A percentile compares a stretch with the other conserved stretches of the same genome.
Conservation (phyloP, 2,888 invertebrate genomes). For the Heliconius cydno region DNA sequence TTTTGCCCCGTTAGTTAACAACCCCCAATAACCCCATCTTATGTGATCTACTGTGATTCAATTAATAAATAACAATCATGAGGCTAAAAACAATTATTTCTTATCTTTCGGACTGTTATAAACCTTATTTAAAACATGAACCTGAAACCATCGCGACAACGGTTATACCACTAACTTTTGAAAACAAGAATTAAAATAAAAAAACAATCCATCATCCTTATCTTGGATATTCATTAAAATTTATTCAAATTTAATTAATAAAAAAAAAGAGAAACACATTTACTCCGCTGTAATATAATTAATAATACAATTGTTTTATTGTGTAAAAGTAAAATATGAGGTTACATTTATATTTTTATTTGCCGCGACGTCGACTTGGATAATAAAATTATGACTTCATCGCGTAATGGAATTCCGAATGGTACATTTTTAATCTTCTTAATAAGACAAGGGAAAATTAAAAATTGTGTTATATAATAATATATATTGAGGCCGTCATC, state of each 20-base stretch:
- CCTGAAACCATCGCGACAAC: neutral
- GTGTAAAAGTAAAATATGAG: constrained; percentile 37
- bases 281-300: constrained; percentile 13
- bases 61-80: no score
- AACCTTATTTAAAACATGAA: neutral
- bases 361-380: constrained; percentile 37
- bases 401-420: constrained; percentile 39
- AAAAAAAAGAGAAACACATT: constrained; percentile 12
- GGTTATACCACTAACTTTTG: neutral
- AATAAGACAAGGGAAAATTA: constrained; percentile 31
- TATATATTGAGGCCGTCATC: no score
- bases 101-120: no score
- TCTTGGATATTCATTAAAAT: constrained; percentile 14
- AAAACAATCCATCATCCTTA: neutral
- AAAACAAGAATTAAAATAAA: neutral
- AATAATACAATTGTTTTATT: constrained; percentile 26
- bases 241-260: neutral
- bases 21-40: no score
- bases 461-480: constrained; percentile 9
- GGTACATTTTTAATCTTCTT: constrained; percentile 37
- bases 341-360: constrained; percentile 37
- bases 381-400: constrained; percentile 41
- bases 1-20: no score
- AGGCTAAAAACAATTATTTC: no score
- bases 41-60: no score